Conservation (phyloP, 2,888 invertebrate species). For the Xanthorhoe spadicearia region DNA sequence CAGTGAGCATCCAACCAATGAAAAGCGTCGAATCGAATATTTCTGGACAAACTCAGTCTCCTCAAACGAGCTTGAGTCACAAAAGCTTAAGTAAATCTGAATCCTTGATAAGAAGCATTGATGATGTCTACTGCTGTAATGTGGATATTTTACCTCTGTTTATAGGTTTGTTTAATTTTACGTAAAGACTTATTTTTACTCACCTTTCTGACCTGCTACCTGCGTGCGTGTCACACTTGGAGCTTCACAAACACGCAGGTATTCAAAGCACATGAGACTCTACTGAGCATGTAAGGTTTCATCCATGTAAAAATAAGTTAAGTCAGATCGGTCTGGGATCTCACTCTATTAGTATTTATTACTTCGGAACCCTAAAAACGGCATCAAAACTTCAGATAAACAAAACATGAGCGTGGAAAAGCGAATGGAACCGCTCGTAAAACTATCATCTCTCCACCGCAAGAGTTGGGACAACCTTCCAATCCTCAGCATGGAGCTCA, state of each 20-base stretch:
- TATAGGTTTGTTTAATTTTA: slow-evolving; percentile 48
- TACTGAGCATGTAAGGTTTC: no score
- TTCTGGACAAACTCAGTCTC: slow-evolving; percentile 13
- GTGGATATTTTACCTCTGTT: slow-evolving; percentile 68
- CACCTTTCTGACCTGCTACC: no score
- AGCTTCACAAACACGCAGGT: no score
- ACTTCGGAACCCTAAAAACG: no score
- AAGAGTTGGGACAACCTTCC: slow-evolving; percentile 78
- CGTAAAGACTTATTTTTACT: no score
- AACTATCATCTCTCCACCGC: slow-evolving; percentile 49
- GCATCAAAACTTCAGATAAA: slow-evolving; percentile 48
- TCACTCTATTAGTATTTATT: no score
- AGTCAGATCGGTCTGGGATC: no score
- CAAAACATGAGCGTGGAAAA: slow-evolving; percentile 59
- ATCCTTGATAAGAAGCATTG: slow-evolving; percentile 22
- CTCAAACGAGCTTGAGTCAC: slow-evolving; percentile 12
- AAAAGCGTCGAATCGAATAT: slow-evolving; percentile 42
- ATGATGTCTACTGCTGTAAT: slow-evolving; percentile 66
- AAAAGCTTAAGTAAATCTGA: slow-evolving; percentile 34
- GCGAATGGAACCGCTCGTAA: slow-evolving; percentile 65
- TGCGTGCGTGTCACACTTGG: no score
- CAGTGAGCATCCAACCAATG: slow-evolving; percentile 60
- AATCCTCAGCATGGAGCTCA: slow-evolving; percentile 61
- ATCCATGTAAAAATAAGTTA: no score
- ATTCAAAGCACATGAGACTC: no score